phyloP scores from a whole-genome alignment of 2,888 invertebrate genomes.

The Polylopha cassiicola region DNA sequence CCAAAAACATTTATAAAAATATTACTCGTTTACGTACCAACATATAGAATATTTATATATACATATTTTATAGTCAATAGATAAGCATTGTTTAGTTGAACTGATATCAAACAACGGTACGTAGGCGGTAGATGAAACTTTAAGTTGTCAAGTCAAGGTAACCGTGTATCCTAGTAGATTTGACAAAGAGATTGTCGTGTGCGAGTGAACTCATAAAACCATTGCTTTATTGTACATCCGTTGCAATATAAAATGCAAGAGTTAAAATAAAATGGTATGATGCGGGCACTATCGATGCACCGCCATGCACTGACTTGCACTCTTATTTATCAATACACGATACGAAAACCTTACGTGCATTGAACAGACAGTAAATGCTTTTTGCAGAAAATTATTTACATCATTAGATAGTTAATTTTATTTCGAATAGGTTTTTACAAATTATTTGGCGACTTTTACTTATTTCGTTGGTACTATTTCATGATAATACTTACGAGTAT shows the following conservation, averaged over 20 bases:
- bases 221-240: conserved; percentile 36
- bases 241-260: conserved; percentile 36
- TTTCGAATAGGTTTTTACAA: too few species aligned
- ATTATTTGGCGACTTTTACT: too few species aligned
- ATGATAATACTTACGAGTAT: conserved; percentile 18
- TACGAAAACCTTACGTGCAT: too few species aligned
- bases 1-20: too few species aligned
- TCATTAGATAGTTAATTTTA: too few species aligned
- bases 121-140: conserved; percentile 13
- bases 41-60: conserved; percentile 17
- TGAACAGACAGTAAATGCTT: too few species aligned
- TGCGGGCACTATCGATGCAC: conserved; percentile 58
- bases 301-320: conserved; percentile 35
- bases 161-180: conserved; percentile 27
- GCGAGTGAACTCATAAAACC: conserved; percentile 28
- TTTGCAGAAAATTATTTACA: too few species aligned
- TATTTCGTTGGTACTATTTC: too few species aligned
- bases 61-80: conserved; percentile 47
- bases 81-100: conserved; percentile 56
- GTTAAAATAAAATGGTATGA: conserved; percentile 40
- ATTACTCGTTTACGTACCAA: too few species aligned
- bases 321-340: conserved; percentile 26
- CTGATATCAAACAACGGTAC: conserved; percentile 44
- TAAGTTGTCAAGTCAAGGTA: conserved; percentile 37
- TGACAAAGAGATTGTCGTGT: conserved; percentile 22